These are phyloP conservation scores for Polyergus mexicanus DNA, from an alignment of 1,140 invertebrate genomes.

Conservation along the genomic window DNA sequence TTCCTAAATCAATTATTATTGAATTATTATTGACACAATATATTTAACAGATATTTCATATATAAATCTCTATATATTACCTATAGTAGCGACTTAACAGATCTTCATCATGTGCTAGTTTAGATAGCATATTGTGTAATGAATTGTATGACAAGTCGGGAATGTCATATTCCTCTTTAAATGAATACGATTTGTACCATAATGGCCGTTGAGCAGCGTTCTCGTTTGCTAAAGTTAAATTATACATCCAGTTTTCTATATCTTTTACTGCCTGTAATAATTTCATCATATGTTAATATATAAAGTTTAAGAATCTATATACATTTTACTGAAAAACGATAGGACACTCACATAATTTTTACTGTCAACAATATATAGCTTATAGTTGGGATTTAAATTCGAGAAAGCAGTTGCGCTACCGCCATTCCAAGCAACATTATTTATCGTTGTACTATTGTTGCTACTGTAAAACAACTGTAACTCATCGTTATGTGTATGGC, in stretches of 20 bases:
- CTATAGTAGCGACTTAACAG: slow-evolving; percentile 75
- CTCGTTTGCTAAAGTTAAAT: slow-evolving; percentile 92
- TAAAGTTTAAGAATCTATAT: not conserved
- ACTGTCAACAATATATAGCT: slow-evolving; percentile 90
- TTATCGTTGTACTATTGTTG: slow-evolving; percentile 85
- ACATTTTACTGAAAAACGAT: not conserved
- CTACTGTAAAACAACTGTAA: slow-evolving; percentile 89
- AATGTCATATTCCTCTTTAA: slow-evolving; percentile 89
- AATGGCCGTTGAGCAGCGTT: slow-evolving; percentile 85
- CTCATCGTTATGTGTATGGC: slow-evolving; percentile 93
- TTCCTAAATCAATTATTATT: slow-evolving; percentile 79
- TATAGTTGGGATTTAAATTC: slow-evolving; percentile 93
- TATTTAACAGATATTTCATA: slow-evolving; percentile 60
- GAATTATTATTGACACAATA: slow-evolving; percentile 86
- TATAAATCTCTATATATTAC: slow-evolving; percentile 41
- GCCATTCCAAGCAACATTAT: slow-evolving; percentile 92
- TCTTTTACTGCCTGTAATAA: slow-evolving; percentile 88
- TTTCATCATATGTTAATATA: slow-evolving; percentile 25
- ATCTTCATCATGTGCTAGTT: slow-evolving; percentile 78
- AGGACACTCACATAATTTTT: slow-evolving; percentile 87
- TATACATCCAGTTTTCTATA: slow-evolving; percentile 91
- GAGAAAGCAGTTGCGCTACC: slow-evolving; percentile 90
- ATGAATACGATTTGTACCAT: slow-evolving; percentile 91
- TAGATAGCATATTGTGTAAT: slow-evolving; percentile 79
- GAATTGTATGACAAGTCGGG: slow-evolving; percentile 80